A percentile compares a stretch with the other conserved stretches of the same genome.
Conservation (phyloP, 30 jellyfish, hydroid and myxozoan species). For the Aurelia aurita region DNA sequence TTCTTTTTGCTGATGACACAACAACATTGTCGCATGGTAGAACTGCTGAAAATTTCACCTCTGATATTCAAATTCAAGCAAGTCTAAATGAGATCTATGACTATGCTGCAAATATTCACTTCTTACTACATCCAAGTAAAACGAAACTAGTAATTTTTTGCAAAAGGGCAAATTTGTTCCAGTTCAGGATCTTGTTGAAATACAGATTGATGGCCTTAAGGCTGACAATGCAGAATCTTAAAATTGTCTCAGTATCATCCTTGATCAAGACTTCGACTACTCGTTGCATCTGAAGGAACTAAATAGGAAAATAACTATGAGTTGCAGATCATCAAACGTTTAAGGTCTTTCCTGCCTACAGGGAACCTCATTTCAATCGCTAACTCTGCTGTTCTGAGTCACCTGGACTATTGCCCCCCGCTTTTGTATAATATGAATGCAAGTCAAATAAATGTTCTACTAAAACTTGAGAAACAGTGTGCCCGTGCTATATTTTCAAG, state of each 20-base stretch:
- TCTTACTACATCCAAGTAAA: constrained; percentile 21
- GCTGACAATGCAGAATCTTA: constrained; percentile 19
- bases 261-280: not conserved
- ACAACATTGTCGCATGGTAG: not conserved
- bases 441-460: constrained; percentile 36
- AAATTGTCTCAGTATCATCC: constrained; percentile 27
- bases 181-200: too few relatives aligned
- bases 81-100: constrained; percentile 20
- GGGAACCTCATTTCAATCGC: constrained; percentile 36
- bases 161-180: too few relatives aligned
- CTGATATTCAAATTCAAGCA: constrained; percentile 31
- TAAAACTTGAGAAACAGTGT: constrained; percentile 45
- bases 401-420: constrained; percentile 53
- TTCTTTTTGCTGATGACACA: not conserved
- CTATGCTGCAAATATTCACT: constrained; percentile 29
- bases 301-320: constrained; percentile 14
- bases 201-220: too few relatives aligned
- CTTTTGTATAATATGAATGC: constrained; percentile 22
- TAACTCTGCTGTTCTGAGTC: constrained; percentile 52
- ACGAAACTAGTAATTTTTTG: too few relatives aligned
- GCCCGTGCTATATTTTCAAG: constrained; percentile 35
- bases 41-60: constrained; percentile 14
- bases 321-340: constrained; percentile 16
- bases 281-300: constrained; percentile 4
- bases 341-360: constrained; percentile 30